These are phyloP conservation scores for Matsumyia berberina DNA, from an alignment of 2,888 invertebrate species.

Conservation along the genomic window DNA sequence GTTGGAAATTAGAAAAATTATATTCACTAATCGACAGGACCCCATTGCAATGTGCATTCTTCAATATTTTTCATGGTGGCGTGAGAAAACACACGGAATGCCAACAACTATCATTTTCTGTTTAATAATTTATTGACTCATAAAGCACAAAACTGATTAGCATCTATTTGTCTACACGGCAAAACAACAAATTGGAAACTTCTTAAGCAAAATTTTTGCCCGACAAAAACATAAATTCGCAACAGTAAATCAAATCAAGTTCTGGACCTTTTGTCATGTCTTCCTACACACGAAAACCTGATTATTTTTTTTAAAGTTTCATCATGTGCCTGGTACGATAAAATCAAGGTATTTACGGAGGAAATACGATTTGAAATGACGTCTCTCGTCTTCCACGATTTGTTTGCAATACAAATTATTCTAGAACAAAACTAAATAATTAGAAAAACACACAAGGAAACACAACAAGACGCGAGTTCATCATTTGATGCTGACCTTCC, in stretches of 20 bases:
- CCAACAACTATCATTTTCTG: not conserved
- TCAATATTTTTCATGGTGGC: too few relatives aligned
- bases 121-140: conserved; percentile 7
- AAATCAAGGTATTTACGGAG: not conserved
- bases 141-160: not conserved
- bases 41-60: too few relatives aligned
- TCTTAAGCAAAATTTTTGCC: not conserved
- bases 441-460: not conserved
- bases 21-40: too few relatives aligned
- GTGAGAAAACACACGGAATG: too few relatives aligned
- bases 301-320: conserved; percentile 1
- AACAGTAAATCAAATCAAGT: not conserved
- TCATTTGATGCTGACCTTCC: conserved; percentile 9
- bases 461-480: conserved; percentile 3
- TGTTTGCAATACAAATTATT: not conserved
- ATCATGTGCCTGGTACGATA: conserved; percentile 10
- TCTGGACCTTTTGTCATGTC: not conserved
- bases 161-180: conserved; percentile 4
- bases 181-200: not conserved
- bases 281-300: conserved; percentile 14
- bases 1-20: not conserved
- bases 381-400: too few relatives aligned
- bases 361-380: not conserved
- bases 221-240: conserved; percentile 3
- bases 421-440: not conserved